These are phyloP conservation scores for Platycnemis pennipes DNA, from an alignment of 2,888 invertebrate genomes.

Conservation along the genomic window DNA sequence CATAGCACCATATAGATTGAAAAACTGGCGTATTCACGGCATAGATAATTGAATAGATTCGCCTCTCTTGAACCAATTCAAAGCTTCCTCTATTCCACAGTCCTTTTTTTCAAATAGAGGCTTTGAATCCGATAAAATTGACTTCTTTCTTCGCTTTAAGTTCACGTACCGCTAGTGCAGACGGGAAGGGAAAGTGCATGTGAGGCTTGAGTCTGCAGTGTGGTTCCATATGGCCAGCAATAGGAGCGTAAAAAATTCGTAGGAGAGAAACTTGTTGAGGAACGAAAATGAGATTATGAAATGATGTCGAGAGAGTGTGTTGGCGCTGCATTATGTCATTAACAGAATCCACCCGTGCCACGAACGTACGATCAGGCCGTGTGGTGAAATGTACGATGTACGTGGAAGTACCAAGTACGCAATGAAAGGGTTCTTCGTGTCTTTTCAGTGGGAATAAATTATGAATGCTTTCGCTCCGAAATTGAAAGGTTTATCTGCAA, in stretches of 20 bases:
- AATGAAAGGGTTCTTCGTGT: neutral
- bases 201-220: neutral
- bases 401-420: neutral
- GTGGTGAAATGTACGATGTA: neutral
- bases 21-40: neutral
- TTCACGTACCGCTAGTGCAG: neutral
- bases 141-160: neutral
- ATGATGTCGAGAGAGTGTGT: neutral
- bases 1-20: neutral
- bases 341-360: neutral
- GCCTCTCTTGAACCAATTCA: neutral
- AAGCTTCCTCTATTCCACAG: neutral
- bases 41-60: neutral
- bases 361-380: neutral
- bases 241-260: constrained; percentile 4
- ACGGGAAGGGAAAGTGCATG: neutral
- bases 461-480: neutral
- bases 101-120: neutral
- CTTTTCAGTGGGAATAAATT: neutral
- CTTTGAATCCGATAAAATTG: neutral
- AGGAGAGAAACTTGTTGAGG: neutral
- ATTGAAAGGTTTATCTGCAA: neutral
- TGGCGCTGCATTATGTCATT: neutral
- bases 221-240: neutral
- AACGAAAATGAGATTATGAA: constrained; percentile 31